Evolutionary conservation across 2,113 vertebrate genomes (phyloP).

Genomic region (Sander vitreus): DNA sequence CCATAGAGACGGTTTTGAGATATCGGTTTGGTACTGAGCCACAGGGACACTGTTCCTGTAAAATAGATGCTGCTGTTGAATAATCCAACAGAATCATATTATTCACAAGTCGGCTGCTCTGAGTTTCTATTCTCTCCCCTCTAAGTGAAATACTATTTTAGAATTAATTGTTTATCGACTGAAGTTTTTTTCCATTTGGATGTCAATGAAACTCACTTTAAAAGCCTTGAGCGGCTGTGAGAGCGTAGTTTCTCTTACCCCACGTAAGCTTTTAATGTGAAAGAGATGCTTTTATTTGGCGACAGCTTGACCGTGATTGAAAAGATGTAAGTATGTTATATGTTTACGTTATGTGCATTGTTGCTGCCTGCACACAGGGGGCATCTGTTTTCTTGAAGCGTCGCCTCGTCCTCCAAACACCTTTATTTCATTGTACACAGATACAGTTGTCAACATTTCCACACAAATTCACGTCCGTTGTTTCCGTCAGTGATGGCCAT

Average conservation of each 20-base stretch:
- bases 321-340: neutral
- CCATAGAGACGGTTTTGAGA: neutral
- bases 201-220: neutral
- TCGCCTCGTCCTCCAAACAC: slow-evolving; percentile 2
- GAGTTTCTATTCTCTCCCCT: neutral
- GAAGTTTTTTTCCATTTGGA: no score
- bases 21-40: no score
- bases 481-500: neutral
- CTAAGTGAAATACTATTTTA: neutral
- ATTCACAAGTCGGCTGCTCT: neutral
- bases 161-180: neutral
- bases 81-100: neutral
- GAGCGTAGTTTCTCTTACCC: neutral
- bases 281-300: neutral
- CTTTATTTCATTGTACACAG: neutral
- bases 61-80: no score
- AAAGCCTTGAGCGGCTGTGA: neutral
- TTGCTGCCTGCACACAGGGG: neutral
- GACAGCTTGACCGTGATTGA: no score
- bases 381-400: neutral
- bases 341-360: neutral
- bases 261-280: neutral
- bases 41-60: no score
- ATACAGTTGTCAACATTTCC: neutral
- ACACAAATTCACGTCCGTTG: neutral